phyloP scores from a whole-genome alignment of 2,888 invertebrate species.

The Pachydiplax longipennis region DNA sequence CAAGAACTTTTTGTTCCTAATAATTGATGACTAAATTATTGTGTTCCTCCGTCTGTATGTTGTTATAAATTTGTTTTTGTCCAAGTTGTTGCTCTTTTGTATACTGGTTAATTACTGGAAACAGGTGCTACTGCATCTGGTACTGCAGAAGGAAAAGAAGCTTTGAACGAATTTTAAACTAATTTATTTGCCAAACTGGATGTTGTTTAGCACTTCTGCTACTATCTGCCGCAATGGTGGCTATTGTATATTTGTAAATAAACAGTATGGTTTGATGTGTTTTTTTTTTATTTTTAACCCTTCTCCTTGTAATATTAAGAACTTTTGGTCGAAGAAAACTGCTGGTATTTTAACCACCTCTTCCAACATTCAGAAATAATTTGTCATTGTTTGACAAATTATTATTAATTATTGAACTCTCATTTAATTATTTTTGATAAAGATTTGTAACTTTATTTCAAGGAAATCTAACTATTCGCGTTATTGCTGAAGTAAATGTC shows the following conservation, averaged over 20 bases:
- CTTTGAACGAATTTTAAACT: not conserved
- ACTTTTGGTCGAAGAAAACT: no score
- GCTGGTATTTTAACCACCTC: no score
- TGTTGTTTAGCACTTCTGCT: not conserved
- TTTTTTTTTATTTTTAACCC: no score
- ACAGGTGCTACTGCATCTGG: not conserved
- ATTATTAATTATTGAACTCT: no score
- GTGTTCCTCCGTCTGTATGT: not conserved
- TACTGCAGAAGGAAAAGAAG: not conserved
- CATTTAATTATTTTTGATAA: no score
- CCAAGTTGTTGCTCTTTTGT: not conserved
- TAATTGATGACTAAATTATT: not conserved
- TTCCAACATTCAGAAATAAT: no score
- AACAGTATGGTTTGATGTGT: not conserved
- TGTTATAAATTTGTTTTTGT: not conserved
- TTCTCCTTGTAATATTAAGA: no score
- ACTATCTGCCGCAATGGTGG: not conserved
- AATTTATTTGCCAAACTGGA: not conserved
- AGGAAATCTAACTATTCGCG: no score
- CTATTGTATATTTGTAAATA: constrained; percentile 36
- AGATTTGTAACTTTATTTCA: no score
- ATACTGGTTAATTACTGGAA: not conserved
- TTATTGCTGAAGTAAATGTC: no score
- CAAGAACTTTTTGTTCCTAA: not conserved
- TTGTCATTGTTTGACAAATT: no score